Percentiles rank a stretch among this genome's conserved stretches.
Conservation (phyloP, 2,113 vertebrate genomes). For the Sus scrofa region T2T-Sscrofa CM000818.6:119257001-119257500, state of each 20-base stretch:
- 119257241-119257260: not conserved
- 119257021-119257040: not conserved
- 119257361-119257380: not conserved
- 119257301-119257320: not conserved
- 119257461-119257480: not conserved
- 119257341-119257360: not conserved
- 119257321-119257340: not conserved
- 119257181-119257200: not conserved
- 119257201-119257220: not conserved
- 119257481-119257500: not conserved
- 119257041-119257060: not conserved
- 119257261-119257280: not conserved
- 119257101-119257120: not conserved
- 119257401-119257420: not conserved
- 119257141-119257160: not conserved
- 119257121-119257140: not conserved
- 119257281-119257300: not conserved
- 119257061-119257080: not conserved
- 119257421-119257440: not conserved
- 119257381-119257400: not conserved
- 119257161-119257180: not conserved
- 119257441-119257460: not conserved
- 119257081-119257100: not conserved
- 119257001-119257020: not conserved
- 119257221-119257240: not conserved